Base-by-base conservation (phyloP, 2,888 invertebrate genomes). In the Caenorhabditis imperialis region DNA sequence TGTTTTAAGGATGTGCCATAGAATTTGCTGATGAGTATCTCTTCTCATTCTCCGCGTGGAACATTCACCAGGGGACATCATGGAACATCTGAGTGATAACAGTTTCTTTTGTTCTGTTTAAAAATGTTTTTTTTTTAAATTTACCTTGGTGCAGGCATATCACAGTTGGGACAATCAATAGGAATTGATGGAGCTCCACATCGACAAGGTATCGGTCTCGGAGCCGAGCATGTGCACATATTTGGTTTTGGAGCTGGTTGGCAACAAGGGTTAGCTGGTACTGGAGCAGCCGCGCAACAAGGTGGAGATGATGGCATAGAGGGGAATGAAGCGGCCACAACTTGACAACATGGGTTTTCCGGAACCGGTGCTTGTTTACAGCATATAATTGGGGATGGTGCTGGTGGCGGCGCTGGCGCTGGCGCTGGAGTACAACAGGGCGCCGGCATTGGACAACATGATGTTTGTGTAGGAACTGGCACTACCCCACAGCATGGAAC, bases 271-370 rank as follows among this genome's bases (percentile, higher is more conserved):
- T 77, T 77, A 3, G 77, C 54, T 45, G 72, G 73, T 16, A 44
- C 50, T 12, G 77, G 77, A 38, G 77, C 67, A n/a, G 55, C 77
- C 0, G 58, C 62, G 44, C 77, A 77, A 25, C 77, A 77, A 22
- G 73, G 18, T 35, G 77, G 54, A 16, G 65, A 22, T 2, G 70
- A 22, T n/a, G 77, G 63, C 2, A 37, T 14, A 44, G 73, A 70
- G 37, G 76, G 74, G 2, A 76, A 55, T 12, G 35, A 27, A 27
- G 50, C 60, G 18, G 69, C 72, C 12, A 71, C 37, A 3, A 44
- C 63, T 62, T 81, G 81, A 45, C 81, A 81, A 42, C 81, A 81
- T 14, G 81, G 81, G 35, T 81, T 81, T 30, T 78, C 81, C 22
- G 81, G 81, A 20, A 69, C 70, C 55, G 81, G 81, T 12, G 78